Evolutionary conservation across 2,113 vertebrate genomes (phyloP), one percentile per base, ranked within the genome.

Genomic region (Callithrix jacchus): DNA sequence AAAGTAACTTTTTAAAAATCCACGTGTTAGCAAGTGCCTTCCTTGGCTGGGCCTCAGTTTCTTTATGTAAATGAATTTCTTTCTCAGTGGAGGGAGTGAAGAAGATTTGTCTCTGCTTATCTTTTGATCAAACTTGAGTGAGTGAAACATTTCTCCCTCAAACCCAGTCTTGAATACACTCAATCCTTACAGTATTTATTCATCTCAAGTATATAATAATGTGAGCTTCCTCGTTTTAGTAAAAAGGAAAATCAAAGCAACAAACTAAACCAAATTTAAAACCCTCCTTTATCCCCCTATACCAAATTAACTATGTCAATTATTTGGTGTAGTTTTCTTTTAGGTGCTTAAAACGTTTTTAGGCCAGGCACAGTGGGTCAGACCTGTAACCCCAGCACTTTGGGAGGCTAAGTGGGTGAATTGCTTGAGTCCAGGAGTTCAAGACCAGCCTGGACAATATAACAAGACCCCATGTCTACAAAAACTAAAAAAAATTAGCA

Each of bases 271-370:
- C 79, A 66, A 94, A 83, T 4, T 74, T 88, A 81, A 25, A 80
- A 93, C 61, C 74, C 58, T 20, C 27, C 45, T 91, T 89, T 84
- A 68, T 1, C 25, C 1, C n/a, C 42, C 85, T 74, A 32, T 42
- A 17, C 64, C 23, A 70, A 61, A 85, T 85, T 88, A 80, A 89
- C 30, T 81, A 70, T 54, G 3, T 45, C 92, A 61, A 66, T 76
- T 91, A 79, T 80, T 91, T 84, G 79, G 23, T n/a, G 32, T 68
- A 27, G 8, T 70, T 61, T 96, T 92, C 32, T 76, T 95, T 80
- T 12, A 77, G 32, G 13, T 70, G 80, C 18, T 70, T 84, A 81
- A 56, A 54, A 30, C 8, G 20, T 20, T 42, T 84, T 95, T 64
- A 64, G 61, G 61, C 61, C 61, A 64, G 5, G 27, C 61, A 30